Base-by-base conservation (phyloP, 2,113 vertebrate genomes). In the Indicator indicator region DNA sequence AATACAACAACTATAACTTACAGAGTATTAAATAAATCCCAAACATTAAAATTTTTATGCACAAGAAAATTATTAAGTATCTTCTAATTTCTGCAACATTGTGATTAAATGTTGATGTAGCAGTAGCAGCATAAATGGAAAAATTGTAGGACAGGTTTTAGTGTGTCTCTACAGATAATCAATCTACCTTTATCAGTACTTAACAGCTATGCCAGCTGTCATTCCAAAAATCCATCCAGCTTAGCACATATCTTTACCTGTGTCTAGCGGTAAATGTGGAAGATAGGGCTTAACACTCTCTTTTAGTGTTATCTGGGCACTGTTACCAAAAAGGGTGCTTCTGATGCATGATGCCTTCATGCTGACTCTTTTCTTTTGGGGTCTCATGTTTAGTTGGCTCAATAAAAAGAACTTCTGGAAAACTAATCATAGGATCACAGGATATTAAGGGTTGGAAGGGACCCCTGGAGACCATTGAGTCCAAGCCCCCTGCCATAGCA, bases 81-180 rank as follows among this genome's bases (percentile, higher is more conserved):
- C 71, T 86, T 86, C 30, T 78, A 17, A 60, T 91, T 95, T 90
- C 72, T 36, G 32, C 55, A 94, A 80, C 48, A 36, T 33, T 76
- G 55, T 71, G 87, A 95, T 95, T 91, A 93, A 86, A 91, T 88
- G 92, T 88, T 95, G 87, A 95, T 65, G 76, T 75, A 83, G 75
- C 75, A 88, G 52, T 74, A 17, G n/a, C 76, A 83, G 79, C 54
- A 93, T 40, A 88, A 80, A 83, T 64, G 56, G 26, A 80, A 72
- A 73, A 91, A 72, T 69, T 72, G 58, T 88, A 88, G 28, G 32
- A 68, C 38, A 91, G 89, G 54, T 93, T 81, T 80, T 78, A 68
- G 28, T 11, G 0, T 36, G 36, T 82, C 54, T 83, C 52, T 95
- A 83, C 77, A 80, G 84, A 26, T 86, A 92, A 90, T 93, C 91